These are phyloP conservation scores for Gorsachius goisagi DNA, from an alignment of 2,113 vertebrate genomes.

Conservation along the genomic window DNA sequence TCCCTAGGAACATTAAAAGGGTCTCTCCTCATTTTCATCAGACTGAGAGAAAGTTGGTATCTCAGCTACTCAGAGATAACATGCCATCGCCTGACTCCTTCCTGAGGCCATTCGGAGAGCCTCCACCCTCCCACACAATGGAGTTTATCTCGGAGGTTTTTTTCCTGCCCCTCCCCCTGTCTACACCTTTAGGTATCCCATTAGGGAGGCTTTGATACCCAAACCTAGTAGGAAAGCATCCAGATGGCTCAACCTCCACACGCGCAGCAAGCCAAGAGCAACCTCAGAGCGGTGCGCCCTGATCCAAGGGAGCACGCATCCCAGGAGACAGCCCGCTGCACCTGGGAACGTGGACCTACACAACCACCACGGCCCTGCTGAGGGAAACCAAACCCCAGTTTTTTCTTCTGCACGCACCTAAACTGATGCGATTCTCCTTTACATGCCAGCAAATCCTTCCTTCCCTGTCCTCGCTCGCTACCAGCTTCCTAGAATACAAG, in stretches of 20 bases:
- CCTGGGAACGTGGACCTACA: not conserved
- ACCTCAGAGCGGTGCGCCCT: not conserved
- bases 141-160: not conserved
- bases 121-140: slow-evolving; percentile 29
- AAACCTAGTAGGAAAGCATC: not conserved
- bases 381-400: not conserved
- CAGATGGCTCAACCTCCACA: not conserved
- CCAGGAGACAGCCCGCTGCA: not conserved
- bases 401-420: not conserved
- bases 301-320: not conserved
- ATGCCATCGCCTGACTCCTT: slow-evolving; percentile 26
- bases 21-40: not conserved
- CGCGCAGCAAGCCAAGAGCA: not conserved
- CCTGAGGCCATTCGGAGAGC: not conserved
- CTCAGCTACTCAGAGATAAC: not conserved
- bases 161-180: slow-evolving; percentile 38
- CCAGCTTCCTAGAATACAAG: not conserved
- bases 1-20: not conserved
- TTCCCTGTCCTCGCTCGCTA: not conserved
- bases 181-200: slow-evolving; percentile 39
- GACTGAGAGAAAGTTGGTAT: not conserved
- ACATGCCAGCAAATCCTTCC: not conserved
- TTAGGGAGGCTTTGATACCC: not conserved
- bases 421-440: not conserved
- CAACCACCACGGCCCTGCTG: rapidly evolving